These are phyloP conservation scores for Siphonodentalium dalli DNA, from an alignment of 2,888 invertebrate species.

Conservation along the genomic window DNA sequence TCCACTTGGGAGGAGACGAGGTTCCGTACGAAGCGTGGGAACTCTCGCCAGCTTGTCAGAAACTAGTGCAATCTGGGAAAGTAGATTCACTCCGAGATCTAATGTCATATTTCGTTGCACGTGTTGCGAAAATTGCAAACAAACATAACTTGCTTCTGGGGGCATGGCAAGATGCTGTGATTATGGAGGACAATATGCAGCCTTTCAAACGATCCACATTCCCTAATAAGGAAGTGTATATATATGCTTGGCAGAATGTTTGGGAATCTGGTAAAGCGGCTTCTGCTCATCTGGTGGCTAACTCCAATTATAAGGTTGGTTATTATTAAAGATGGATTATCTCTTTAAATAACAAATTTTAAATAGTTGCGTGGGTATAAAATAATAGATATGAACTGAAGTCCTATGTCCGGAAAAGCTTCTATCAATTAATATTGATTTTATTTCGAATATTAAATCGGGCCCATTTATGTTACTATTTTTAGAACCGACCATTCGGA, in stretches of 20 bases:
- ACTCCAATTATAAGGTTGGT: conserved; percentile 57
- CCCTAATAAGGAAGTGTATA: conserved; percentile 39
- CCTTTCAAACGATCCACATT: conserved; percentile 35
- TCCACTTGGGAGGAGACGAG: conserved; percentile 61
- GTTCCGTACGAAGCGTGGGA: conserved; percentile 53
- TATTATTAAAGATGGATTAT: too few relatives aligned
- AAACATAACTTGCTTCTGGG: conserved; percentile 35
- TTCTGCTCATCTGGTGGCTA: conserved; percentile 52
- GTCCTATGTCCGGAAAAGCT: too few relatives aligned
- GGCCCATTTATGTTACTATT: too few relatives aligned
- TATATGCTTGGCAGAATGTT: conserved; percentile 59
- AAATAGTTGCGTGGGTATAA: too few relatives aligned
- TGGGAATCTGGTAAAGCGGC: conserved; percentile 57
- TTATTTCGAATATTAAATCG: too few relatives aligned
- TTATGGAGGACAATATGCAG: conserved; percentile 30
- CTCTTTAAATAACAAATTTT: too few relatives aligned
- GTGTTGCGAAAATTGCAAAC: conserved; percentile 37
- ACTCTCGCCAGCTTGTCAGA: conserved; percentile 45
- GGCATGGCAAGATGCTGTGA: conserved; percentile 48
- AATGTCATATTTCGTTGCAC: conserved; percentile 47
- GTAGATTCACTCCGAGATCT: conserved; percentile 34
- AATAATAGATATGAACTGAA: too few relatives aligned
- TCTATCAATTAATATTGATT: too few relatives aligned
- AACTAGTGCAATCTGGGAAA: conserved; percentile 32
- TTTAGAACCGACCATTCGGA: too few relatives aligned